Base-by-base conservation (phyloP, 2,113 vertebrate species). In the Cisticola juncidis region DNA sequence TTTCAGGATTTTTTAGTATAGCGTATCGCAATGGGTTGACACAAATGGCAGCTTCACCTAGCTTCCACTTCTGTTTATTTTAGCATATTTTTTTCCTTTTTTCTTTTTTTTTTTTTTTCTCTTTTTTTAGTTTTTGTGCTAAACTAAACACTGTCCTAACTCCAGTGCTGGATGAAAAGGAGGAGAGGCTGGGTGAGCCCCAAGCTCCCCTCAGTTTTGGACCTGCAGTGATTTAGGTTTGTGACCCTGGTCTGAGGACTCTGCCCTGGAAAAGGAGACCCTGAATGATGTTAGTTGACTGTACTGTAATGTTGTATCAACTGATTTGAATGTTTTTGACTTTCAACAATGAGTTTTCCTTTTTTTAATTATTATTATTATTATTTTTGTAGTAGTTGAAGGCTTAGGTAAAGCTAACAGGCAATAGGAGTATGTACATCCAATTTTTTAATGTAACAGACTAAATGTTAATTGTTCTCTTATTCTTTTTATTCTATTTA, bases 291-390 rank as follows among this genome's bases (percentile, higher is more conserved):
- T 98, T 98, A 99, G 98, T 97, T 98, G 97, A 98, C 98, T 98
- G 97, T 98, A 98, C 98, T 98, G 99, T 99, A 99, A 99, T 97
- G 98, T 99, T 98, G 99, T 99, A 99, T 99, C 98, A 99, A 98
- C 99, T 98, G 97, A 98, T 98, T 90, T 98, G 96, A 98, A 98
- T 97, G 98, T 96, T 98, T 98, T 98, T 98, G 97, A 98, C 98
- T 98, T 98, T 97, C 95, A 98, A 98, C 96, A 90, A 98, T 96
- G 88, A 96, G 56, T 81, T 93, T 92, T 86, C 47, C 81, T 96
- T 94, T 94, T 94, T 97, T 87, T 26, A 42, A 42, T 42, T 78
- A 81, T 96, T 95, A 97, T 97, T 97, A 91, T 96, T 96, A 98
- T 98, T 98, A 81, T 98, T 98, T 98, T 98, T 98, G 97, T 98